Conservation (phyloP, 2,113 vertebrate genomes). For the Chroicocephalus ridibundus region DNA sequence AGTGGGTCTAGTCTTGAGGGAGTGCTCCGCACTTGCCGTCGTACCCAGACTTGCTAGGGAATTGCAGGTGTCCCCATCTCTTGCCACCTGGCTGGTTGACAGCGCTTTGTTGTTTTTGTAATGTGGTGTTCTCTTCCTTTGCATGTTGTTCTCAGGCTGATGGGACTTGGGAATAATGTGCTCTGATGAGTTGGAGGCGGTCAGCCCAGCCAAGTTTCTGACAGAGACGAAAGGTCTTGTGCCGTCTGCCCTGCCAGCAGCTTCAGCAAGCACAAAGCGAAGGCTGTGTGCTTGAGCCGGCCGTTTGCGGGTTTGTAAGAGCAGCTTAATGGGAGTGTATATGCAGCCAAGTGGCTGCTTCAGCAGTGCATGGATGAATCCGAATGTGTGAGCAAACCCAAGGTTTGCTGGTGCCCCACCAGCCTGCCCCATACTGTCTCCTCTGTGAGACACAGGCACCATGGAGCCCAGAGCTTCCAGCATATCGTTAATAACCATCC, state of each 20-base stretch:
- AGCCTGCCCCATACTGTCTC: not conserved
- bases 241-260: not conserved
- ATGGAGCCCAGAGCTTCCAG: not conserved
- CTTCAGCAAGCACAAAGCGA: conserved; percentile 2
- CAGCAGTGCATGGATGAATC: not conserved
- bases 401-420: not conserved
- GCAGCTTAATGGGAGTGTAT: not conserved
- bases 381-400: not conserved
- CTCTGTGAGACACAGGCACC: not conserved
- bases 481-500: fast-evolving
- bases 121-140: conserved; percentile 32
- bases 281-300: not conserved
- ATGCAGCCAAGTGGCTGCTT: not conserved
- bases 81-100: not conserved
- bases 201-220: conserved; percentile 16
- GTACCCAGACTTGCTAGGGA: not conserved
- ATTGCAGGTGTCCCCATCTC: not conserved
- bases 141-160: not conserved
- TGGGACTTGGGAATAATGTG: not conserved
- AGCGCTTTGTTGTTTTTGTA: fast-evolving
- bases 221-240: not conserved
- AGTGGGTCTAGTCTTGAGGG: not conserved
- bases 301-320: not conserved
- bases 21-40: not conserved
- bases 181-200: not conserved